Evolutionary conservation across 2,888 invertebrate genomes (phyloP).

Genomic region (Nomada ferruginata): DNA sequence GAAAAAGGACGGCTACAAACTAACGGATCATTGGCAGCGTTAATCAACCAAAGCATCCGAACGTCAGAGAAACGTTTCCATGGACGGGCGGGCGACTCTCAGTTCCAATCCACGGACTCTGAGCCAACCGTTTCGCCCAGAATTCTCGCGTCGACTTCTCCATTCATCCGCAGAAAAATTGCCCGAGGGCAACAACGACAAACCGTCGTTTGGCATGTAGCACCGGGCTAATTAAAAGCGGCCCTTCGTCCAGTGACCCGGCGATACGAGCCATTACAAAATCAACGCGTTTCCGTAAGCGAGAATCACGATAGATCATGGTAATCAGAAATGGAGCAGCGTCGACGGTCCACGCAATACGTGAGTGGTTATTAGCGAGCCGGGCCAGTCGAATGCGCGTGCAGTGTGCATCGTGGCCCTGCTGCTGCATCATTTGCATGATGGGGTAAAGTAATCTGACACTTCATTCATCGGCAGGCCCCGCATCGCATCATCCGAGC

Average conservation of each 20-base stretch:
- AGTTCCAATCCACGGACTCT: conserved; percentile 2
- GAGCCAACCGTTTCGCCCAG: background rate
- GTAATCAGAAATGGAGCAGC: conserved; percentile 30
- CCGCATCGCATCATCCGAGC: background rate
- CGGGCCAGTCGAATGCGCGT: background rate
- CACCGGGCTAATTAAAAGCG: conserved; percentile 29
- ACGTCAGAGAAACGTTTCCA: background rate
- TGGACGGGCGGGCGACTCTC: background rate
- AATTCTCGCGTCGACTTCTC: background rate
- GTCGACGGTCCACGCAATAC: conserved; percentile 25
- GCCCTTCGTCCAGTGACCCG: conserved; percentile 1
- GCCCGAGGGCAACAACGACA: background rate
- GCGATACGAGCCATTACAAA: conserved; percentile 18
- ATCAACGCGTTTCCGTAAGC: conserved; percentile 3
- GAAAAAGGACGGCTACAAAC: background rate
- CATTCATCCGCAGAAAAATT: background rate
- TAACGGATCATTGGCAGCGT: conserved; percentile 12
- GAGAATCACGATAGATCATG: conserved; percentile 9
- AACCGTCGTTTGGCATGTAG: background rate
- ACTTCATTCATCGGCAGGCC: conserved; percentile 47
- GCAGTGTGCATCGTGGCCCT: background rate
- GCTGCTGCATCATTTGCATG: conserved; percentile 50
- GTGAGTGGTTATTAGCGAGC: conserved; percentile 14
- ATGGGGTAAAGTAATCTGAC: conserved; percentile 65
- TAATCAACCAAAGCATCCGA: conserved; percentile 24